phyloP scores from a whole-genome alignment of 2,888 invertebrate species.

The Ceraclea dissimilis region DNA sequence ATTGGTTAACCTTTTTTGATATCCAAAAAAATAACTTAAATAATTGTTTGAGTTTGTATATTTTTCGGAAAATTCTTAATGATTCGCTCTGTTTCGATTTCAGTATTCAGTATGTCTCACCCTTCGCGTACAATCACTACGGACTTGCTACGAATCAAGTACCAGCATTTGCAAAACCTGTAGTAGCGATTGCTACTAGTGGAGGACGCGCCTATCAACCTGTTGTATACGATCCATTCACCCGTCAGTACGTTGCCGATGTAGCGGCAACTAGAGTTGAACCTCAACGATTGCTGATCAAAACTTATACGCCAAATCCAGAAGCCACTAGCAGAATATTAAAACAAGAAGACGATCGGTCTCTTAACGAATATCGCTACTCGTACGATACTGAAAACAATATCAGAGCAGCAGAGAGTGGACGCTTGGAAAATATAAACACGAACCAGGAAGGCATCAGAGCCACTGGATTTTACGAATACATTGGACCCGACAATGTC shows the following conservation, averaged over 20 bases:
- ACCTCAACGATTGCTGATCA: neutral
- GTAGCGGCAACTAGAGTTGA: slow-evolving; percentile 13
- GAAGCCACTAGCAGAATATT: slow-evolving; percentile 20
- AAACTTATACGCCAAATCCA: slow-evolving; percentile 3
- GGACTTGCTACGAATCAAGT: neutral
- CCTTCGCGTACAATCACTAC: neutral
- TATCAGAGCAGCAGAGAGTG: slow-evolving; percentile 44
- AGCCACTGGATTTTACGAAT: slow-evolving; percentile 48
- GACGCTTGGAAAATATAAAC: slow-evolving; percentile 43
- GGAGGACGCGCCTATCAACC: neutral
- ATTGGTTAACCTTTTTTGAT: too few species aligned
- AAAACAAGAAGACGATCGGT: slow-evolving; percentile 15
- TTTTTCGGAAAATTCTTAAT: too few species aligned
- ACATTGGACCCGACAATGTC: slow-evolving; percentile 49
- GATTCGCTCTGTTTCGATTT: too few species aligned
- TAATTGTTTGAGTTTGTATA: too few species aligned
- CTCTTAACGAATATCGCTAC: slow-evolving; percentile 18
- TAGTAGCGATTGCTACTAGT: neutral
- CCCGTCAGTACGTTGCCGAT: slow-evolving; percentile 12
- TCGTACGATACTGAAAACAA: slow-evolving; percentile 46
- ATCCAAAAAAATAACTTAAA: too few species aligned
- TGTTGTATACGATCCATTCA: slow-evolving; percentile 3
- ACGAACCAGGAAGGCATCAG: slow-evolving; percentile 43
- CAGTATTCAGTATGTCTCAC: neutral
- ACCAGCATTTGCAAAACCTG: neutral